Conservation (phyloP, 1,140 invertebrate genomes). For the Hylaeus anthracinus region DNA sequence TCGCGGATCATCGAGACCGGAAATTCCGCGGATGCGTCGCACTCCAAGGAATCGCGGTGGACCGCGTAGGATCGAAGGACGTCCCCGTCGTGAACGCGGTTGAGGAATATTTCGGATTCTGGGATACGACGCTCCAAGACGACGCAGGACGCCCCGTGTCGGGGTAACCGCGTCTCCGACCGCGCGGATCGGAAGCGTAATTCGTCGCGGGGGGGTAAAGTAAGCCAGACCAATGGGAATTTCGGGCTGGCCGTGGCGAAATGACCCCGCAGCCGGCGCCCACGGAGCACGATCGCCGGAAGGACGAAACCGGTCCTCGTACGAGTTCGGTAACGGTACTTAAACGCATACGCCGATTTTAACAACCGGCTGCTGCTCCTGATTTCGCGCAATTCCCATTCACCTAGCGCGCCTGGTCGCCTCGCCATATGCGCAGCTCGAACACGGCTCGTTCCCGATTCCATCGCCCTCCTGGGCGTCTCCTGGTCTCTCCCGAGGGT, state of each 20-base stretch:
- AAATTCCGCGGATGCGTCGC: conserved; percentile 38
- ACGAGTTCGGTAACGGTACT: conserved; percentile 45
- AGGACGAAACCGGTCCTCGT: conserved; percentile 1
- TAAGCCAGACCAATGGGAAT: neutral
- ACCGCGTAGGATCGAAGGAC: conserved; percentile 36
- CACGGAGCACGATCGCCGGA: neutral
- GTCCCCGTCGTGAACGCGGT: conserved; percentile 30
- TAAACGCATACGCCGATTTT: conserved; percentile 66
- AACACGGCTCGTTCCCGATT: conserved; percentile 13
- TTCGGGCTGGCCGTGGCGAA: neutral
- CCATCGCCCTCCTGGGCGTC: conserved; percentile 27
- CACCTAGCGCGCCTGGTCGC: conserved; percentile 54
- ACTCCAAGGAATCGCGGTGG: conserved; percentile 45
- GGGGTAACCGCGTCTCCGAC: neutral
- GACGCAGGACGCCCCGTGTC: conserved; percentile 7
- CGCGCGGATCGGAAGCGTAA: neutral
- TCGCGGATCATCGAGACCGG: neutral
- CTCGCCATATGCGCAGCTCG: conserved; percentile 41
- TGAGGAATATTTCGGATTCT: conserved; percentile 64
- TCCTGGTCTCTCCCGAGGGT: neutral
- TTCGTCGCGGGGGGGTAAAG: neutral
- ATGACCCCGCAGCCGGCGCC: neutral
- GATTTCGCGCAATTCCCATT: conserved; percentile 72
- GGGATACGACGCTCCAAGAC: conserved; percentile 51
- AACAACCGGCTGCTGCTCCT: conserved; percentile 55